Conservation (phyloP, 2,888 invertebrate species). For the Eilema depressum region DNA sequence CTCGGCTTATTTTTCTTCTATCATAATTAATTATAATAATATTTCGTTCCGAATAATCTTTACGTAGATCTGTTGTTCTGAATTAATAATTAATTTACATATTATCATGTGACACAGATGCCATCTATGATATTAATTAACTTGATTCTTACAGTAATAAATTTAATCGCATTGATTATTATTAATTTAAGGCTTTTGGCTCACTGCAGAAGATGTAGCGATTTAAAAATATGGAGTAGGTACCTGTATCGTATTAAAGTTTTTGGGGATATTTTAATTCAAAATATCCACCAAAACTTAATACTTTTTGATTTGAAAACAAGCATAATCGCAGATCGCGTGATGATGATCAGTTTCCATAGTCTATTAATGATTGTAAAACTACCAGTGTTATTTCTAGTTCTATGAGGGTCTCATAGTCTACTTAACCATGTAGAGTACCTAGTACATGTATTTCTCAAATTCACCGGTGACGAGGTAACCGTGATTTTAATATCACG, state of each 20-base stretch:
- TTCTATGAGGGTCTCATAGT: too few species aligned
- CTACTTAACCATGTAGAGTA: too few species aligned
- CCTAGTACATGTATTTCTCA: too few species aligned
- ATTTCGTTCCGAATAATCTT: conserved; percentile 29
- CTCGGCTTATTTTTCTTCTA: background rate
- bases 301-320: too few species aligned
- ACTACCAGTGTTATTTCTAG: too few species aligned
- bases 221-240: background rate
- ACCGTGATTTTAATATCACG: too few species aligned
- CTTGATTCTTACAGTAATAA: conserved; percentile 25
- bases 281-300: too few species aligned
- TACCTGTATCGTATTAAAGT: background rate
- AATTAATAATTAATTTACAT: conserved; percentile 39
- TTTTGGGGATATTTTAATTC: background rate
- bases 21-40: conserved; percentile 1
- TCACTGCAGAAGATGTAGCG: background rate
- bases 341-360: too few species aligned
- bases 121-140: conserved; percentile 40
- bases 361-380: too few species aligned
- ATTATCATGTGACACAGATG: conserved; percentile 36
- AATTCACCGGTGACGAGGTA: too few species aligned
- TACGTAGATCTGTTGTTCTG: conserved; percentile 26
- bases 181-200: conserved; percentile 2
- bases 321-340: too few species aligned
- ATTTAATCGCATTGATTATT: conserved; percentile 7